These are phyloP conservation scores for Anas georgica DNA, from an alignment of 2,797 vertebrate species.

Conservation along the genomic window DNA sequence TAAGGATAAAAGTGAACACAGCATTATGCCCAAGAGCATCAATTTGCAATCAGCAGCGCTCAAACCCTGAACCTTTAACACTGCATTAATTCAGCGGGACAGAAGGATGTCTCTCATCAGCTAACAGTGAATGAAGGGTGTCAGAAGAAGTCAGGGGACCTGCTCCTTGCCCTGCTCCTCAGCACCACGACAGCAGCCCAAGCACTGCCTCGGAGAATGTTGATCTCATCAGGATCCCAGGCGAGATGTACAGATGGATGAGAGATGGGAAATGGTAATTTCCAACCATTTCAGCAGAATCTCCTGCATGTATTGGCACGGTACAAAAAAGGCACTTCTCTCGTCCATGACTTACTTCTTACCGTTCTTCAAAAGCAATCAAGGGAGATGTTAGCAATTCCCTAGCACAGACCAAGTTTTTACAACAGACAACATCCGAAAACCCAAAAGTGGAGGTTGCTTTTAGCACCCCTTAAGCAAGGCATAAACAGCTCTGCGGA, in stretches of 20 bases:
- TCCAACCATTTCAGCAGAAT: constrained; percentile 34
- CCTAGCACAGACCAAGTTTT: neutral
- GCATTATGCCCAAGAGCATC: neutral
- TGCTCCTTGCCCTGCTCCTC: neutral
- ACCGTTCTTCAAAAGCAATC: neutral
- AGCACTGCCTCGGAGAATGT: neutral
- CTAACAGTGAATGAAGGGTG: neutral
- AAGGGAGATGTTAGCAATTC: neutral
- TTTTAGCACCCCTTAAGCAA: neutral
- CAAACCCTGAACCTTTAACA: constrained; percentile 10
- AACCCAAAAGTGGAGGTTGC: neutral
- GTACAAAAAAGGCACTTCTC: constrained; percentile 21
- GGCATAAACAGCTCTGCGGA: neutral
- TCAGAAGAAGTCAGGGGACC: neutral
- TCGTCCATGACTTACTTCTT: neutral
- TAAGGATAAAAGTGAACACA: constrained; percentile 45
- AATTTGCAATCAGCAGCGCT: constrained; percentile 41
- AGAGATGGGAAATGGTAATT: constrained; percentile 12
- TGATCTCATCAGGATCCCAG: neutral
- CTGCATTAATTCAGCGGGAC: constrained; percentile 7
- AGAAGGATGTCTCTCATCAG: neutral
- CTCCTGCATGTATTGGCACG: neutral
- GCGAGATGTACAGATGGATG: neutral
- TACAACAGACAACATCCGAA: constrained; percentile 2
- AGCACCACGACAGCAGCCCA: neutral